Percentiles rank a stretch among this genome's conserved stretches.
phyloP scores from a whole-genome alignment of 2,888 invertebrate species.

The Caenorhabditis doughertyi region DNA sequence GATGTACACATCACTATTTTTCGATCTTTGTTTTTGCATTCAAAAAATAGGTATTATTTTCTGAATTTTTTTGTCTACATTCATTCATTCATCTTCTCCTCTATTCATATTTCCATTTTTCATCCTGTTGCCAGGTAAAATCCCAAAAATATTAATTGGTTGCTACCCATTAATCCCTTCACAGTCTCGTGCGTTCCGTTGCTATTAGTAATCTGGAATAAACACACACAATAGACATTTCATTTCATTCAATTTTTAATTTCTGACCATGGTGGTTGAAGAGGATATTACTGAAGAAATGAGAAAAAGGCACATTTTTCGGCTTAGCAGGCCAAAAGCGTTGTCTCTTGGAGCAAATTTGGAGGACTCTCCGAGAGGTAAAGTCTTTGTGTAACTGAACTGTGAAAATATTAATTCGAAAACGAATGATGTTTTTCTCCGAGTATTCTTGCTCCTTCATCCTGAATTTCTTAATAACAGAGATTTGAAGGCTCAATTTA shows the following conservation, averaged over 20 bases:
- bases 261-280: background rate
- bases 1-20: too few species aligned
- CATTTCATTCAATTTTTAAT: background rate
- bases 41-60: too few species aligned
- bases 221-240: background rate
- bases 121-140: background rate
- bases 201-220: background rate
- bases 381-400: too few species aligned
- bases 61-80: too few species aligned
- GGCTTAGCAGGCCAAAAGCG: background rate
- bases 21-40: too few species aligned
- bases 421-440: too few species aligned
- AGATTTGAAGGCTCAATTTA: too few species aligned
- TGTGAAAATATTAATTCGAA: too few species aligned
- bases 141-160: background rate
- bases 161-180: constrained; percentile 30
- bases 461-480: too few species aligned
- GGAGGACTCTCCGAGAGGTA: background rate
- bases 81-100: background rate
- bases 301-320: constrained; percentile 4
- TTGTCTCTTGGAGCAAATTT: constrained; percentile 14
- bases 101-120: background rate
- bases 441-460: too few species aligned
- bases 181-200: constrained; percentile 3
- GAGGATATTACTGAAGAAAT: constrained; percentile 8